Evolutionary conservation across 2,113 vertebrate species (phyloP).

Genomic region (Stegastes partitus): DNA sequence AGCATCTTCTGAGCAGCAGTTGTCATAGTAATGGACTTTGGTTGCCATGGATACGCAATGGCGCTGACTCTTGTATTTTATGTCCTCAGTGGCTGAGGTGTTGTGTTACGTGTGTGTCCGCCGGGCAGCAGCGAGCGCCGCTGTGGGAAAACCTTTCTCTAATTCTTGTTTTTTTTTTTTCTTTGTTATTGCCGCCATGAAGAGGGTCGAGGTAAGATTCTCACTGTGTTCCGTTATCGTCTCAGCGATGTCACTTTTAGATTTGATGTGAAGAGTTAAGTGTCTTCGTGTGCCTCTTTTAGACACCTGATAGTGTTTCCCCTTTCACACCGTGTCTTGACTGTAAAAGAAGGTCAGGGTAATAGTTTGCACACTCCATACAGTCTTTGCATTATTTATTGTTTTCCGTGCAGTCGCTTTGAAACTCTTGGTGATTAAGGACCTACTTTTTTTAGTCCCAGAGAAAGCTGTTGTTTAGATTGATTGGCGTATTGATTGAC

Average conservation of each 20-base stretch:
- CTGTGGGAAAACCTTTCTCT: constrained; percentile 51
- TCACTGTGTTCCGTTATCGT: background rate
- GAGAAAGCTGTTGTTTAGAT: too few relatives aligned
- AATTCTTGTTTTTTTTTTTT: constrained; percentile 39
- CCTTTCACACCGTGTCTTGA: background rate
- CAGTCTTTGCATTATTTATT: constrained; percentile 17
- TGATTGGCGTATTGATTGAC: too few relatives aligned
- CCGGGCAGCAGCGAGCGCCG: constrained; percentile 49
- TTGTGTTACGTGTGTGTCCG: constrained; percentile 60
- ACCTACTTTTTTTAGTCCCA: too few relatives aligned
- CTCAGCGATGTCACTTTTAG: background rate
- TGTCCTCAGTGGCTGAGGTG: constrained; percentile 73
- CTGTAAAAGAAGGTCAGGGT: constrained; percentile 9
- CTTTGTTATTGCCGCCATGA: constrained; percentile 87
- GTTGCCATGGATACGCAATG: constrained; percentile 67
- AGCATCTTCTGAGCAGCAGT: constrained; percentile 48
- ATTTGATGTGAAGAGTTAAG: background rate
- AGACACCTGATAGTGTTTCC: constrained; percentile 4
- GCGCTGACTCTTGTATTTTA: constrained; percentile 68
- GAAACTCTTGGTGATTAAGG: background rate
- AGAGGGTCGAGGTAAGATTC: constrained; percentile 97
- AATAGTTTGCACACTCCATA: background rate
- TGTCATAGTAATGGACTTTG: constrained; percentile 71
- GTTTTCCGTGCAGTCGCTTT: background rate
- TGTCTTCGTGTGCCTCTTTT: background rate